Evolutionary conservation across 2,888 invertebrate genomes (phyloP), one percentile per base, ranked within the genome.

Genomic region (Reticulitermes lucifugus): DNA sequence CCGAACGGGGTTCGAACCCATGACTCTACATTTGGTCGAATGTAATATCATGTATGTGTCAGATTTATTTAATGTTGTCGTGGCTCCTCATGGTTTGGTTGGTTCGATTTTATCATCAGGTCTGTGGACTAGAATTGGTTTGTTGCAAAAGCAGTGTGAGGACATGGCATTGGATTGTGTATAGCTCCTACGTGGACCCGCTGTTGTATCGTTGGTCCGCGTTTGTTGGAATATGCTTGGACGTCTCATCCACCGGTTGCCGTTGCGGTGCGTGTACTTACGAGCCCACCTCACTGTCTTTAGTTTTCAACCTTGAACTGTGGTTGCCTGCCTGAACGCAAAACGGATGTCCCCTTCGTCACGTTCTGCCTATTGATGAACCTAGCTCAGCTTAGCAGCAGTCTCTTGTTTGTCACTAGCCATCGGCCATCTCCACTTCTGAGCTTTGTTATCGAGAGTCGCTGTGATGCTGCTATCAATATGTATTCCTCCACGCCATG

Each of bases 271-370:
- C 65, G 41, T 10, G 43, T 81, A 81, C 25, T 81, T 81, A 70
- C 25, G 46, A 81, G 41, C 70, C 41, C 18, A n/a, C 46, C 55
- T 21, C 29, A 70, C 43, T 65, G 22, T 43, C 65, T n/a, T 81
- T 22, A 77, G 77, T 46, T 77, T 46, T 46, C 22, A 77, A n/a
- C 46, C 77, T 22, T n/a, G 73, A 73, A 18, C 73, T 43, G 77
- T 18, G n/a, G 43, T 51, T 77, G 77, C 21, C 65, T 25, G 12
- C 10, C n/a, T 25, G 25, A 65, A 65, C 65, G 2, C 73, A 73
- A 73, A 25, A 41, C 41, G 46, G 77, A 77, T 77, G 43, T n/a
- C 77, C 77, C 77, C 46, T 5, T 35, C 43, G 35, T n/a, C 46
- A 2, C 46, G 51, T 0, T n/a, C 22, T 51, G n/a, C n/a, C 51